Percentiles rank a stretch among this genome's conserved stretches.
Conservation (phyloP, 53 echinoderm and acorn worm species). For the Paracentrotus lividus region DNA sequence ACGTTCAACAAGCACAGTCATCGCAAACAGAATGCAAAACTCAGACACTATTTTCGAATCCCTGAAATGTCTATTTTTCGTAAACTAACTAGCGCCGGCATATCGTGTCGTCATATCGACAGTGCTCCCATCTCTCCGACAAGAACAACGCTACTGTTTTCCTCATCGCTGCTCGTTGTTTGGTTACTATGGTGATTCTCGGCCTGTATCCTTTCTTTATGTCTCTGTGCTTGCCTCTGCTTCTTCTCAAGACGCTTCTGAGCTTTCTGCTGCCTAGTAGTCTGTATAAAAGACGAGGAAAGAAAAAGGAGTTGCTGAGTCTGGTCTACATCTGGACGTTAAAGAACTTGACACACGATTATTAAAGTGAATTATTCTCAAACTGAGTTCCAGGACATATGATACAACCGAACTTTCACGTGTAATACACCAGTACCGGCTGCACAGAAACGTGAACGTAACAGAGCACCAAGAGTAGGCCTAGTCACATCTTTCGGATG, state of each 20-base stretch:
- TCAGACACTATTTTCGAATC: constrained; percentile 8
- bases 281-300: constrained; percentile 54
- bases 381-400: no score
- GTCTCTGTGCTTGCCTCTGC: constrained; percentile 86
- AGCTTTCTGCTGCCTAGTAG: constrained; percentile 69
- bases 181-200: constrained; percentile 67
- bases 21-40: not conserved
- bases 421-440: no score
- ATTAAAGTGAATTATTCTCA: no score
- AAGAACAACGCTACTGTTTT: constrained; percentile 74
- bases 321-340: not conserved
- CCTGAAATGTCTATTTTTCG: constrained; percentile 48
- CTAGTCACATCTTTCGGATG: no score
- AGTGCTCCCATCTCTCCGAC: constrained; percentile 86
- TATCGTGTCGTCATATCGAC: constrained; percentile 70
- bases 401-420: no score
- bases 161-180: constrained; percentile 70
- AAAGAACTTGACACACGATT: no score
- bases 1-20: not conserved
- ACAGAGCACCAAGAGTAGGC: no score
- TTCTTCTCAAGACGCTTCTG: constrained; percentile 86
- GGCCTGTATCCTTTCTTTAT: constrained; percentile 81
- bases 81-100: not conserved
- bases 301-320: not conserved
- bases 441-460: no score